These are phyloP conservation scores for Lepus oiostolus DNA, from an alignment of 2,797 vertebrate species.

Conservation along the genomic window DNA sequence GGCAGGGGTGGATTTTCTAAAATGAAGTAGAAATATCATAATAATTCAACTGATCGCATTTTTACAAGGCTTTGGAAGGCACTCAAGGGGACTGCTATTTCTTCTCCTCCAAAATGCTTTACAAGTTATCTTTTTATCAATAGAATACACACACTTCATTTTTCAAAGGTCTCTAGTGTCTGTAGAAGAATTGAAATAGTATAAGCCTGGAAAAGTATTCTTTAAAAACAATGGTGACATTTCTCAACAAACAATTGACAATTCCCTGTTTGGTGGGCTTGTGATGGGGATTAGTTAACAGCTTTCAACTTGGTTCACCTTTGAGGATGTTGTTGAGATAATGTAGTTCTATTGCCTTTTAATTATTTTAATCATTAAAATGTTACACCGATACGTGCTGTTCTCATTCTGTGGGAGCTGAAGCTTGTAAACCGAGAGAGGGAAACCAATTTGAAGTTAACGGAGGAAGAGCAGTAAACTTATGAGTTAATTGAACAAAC, in stretches of 20 bases:
- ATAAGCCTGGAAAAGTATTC: slow-evolving; percentile 39
- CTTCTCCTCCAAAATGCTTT: slow-evolving; percentile 64
- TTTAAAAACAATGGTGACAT: slow-evolving; percentile 52
- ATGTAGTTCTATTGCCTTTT: slow-evolving; percentile 61
- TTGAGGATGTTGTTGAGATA: slow-evolving; percentile 57
- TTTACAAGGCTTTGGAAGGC: slow-evolving; percentile 67
- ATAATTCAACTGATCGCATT: slow-evolving; percentile 65
- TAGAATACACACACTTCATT: slow-evolving; percentile 54
- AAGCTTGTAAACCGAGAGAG: slow-evolving; percentile 65
- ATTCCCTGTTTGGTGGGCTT: slow-evolving; percentile 25
- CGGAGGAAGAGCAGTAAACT: slow-evolving; percentile 39
- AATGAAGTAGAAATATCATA: background rate
- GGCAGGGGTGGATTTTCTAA: slow-evolving; percentile 48
- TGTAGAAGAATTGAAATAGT: slow-evolving; percentile 38
- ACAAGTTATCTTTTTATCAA: slow-evolving; percentile 75
- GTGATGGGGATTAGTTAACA: slow-evolving; percentile 43
- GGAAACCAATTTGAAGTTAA: slow-evolving; percentile 28
- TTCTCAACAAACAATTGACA: slow-evolving; percentile 53
- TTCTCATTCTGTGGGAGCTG: slow-evolving; percentile 10
- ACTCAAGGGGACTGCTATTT: slow-evolving; percentile 15
- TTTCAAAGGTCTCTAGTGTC: slow-evolving; percentile 70
- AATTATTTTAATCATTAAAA: slow-evolving; percentile 78
- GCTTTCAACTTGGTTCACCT: slow-evolving; percentile 52
- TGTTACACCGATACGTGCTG: background rate
- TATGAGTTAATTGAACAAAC: slow-evolving; percentile 43